Percentiles rank a stretch among this genome's conserved stretches.
These are phyloP conservation scores for Plebejus melissa DNA, from an alignment of 2,888 invertebrate species.

Conservation along the genomic window DNA sequence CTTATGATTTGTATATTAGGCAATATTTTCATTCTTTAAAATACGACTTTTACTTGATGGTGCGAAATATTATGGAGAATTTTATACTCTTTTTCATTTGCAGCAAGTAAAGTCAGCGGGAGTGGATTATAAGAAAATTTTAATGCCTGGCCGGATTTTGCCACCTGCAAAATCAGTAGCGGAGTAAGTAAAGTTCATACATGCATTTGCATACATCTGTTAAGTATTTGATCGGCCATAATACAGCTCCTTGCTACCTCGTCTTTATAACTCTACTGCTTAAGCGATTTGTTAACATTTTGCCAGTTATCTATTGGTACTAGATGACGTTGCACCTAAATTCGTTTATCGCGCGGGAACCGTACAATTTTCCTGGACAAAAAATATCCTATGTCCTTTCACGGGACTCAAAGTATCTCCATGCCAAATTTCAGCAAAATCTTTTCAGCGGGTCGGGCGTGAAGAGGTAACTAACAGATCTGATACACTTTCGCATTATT, in stretches of 20 bases:
- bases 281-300: background rate
- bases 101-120: slow-evolving; percentile 60
- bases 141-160: slow-evolving; percentile 63
- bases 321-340: too few relatives aligned
- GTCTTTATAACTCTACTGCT: background rate
- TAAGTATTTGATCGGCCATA: background rate
- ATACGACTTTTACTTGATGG: background rate
- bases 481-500: too few relatives aligned
- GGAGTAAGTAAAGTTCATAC: slow-evolving; percentile 53
- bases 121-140: slow-evolving; percentile 62
- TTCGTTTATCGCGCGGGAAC: too few relatives aligned
- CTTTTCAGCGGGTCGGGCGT: too few relatives aligned
- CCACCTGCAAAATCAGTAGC: slow-evolving; percentile 59
- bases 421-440: too few relatives aligned
- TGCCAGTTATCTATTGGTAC: too few relatives aligned
- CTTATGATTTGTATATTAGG: too few relatives aligned
- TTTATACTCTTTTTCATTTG: slow-evolving; percentile 40
- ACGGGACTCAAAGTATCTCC: too few relatives aligned
- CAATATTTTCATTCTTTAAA: too few relatives aligned
- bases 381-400: too few relatives aligned
- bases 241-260: background rate
- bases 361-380: too few relatives aligned
- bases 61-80: background rate
- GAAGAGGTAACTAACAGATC: too few relatives aligned
- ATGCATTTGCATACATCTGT: background rate